Percentiles rank a stretch among this genome's conserved stretches.
Conservation (phyloP, 2,888 invertebrate genomes). For the Melanostoma mellinum region DNA sequence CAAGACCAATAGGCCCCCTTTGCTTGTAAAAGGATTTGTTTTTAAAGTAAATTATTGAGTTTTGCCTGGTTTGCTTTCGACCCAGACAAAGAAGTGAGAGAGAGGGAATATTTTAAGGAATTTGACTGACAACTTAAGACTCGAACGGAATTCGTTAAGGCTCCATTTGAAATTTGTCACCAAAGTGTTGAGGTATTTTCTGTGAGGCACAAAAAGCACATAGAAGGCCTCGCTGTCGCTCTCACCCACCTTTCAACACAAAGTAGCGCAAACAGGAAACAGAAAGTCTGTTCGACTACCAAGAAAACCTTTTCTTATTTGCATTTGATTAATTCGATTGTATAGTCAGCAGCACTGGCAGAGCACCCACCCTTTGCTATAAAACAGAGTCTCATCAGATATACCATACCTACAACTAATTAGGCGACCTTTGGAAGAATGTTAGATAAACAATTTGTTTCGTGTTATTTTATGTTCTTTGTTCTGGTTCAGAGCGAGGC, state of each 20-base stretch:
- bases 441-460: constrained; percentile 69
- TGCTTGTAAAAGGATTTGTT: constrained; percentile 37
- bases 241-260: background rate
- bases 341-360: constrained; percentile 13
- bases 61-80: constrained; percentile 15
- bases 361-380: constrained; percentile 37
- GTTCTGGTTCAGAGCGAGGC: constrained; percentile 12
- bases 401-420: constrained; percentile 41
- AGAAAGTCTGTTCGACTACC: constrained; percentile 52
- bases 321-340: constrained; percentile 70
- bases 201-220: constrained; percentile 29
- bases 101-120: constrained; percentile 36
- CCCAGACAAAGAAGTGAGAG: constrained; percentile 7
- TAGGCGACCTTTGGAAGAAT: constrained; percentile 65
- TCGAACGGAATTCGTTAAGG: constrained; percentile 48
- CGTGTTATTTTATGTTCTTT: constrained; percentile 38
- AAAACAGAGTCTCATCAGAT: constrained; percentile 26
- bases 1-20: background rate
- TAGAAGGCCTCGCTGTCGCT: background rate
- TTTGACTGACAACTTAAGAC: constrained; percentile 65
- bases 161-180: constrained; percentile 63
- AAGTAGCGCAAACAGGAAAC: constrained; percentile 53
- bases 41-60: constrained; percentile 30
- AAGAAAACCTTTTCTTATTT: constrained; percentile 51
- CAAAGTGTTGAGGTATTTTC: constrained; percentile 65